Percentiles rank a stretch among this genome's conserved stretches.
Evolutionary conservation across 2,113 vertebrate genomes (phyloP).

Genomic region (Amblyopsis rosae): DNA sequence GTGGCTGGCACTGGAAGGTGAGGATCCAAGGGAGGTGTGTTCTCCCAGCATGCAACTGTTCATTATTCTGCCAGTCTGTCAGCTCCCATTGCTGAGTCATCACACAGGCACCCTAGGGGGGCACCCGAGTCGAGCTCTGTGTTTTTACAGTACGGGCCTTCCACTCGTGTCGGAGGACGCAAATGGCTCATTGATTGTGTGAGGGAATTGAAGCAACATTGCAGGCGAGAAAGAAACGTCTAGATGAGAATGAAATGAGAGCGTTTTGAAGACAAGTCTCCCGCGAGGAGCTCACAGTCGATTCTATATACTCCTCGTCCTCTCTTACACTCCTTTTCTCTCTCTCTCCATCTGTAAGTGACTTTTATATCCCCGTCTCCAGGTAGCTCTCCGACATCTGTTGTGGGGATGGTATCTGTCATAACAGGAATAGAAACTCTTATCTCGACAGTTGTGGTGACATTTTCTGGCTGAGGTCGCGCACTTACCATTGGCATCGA

Average conservation of each 20-base stretch:
- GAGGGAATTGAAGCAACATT: constrained; percentile 22
- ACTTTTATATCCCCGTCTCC: neutral
- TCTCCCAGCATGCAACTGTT: constrained; percentile 53
- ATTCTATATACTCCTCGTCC: neutral
- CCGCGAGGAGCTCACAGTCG: no score
- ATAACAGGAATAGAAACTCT: constrained; percentile 28
- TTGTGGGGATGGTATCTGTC: constrained; percentile 21
- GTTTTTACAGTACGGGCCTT: constrained; percentile 29
- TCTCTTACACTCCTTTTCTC: neutral
- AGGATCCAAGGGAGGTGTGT: constrained; percentile 36
- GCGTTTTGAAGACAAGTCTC: no score
- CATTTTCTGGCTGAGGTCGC: constrained; percentile 10
- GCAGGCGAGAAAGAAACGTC: constrained; percentile 5
- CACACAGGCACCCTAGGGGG: constrained; percentile 29
- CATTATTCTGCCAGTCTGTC: constrained; percentile 63
- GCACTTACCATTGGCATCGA: constrained; percentile 2
- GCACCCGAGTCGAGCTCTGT: neutral
- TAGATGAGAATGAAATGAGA: no score
- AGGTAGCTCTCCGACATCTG: neutral
- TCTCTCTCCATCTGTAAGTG: neutral
- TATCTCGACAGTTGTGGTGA: constrained; percentile 32
- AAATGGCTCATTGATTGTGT: constrained; percentile 53
- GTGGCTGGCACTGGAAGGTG: constrained; percentile 24
- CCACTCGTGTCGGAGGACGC: constrained; percentile 43
- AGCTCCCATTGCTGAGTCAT: constrained; percentile 56